phyloP scores from a whole-genome alignment of 1,140 invertebrate genomes.

The Agrypnia vestita region DNA sequence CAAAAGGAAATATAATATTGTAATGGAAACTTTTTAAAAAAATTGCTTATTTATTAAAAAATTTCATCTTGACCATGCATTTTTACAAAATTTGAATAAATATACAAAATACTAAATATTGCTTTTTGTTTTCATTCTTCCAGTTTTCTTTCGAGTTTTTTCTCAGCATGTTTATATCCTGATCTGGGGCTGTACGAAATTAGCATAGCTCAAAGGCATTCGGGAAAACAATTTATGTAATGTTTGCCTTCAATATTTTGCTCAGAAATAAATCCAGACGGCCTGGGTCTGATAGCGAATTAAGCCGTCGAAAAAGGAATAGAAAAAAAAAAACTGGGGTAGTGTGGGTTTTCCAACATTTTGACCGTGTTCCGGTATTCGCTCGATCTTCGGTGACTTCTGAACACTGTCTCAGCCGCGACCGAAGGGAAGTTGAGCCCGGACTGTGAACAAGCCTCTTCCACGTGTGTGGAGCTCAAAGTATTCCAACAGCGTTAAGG shows the following conservation, averaged over 20 bases:
- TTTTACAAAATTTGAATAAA: too few relatives aligned
- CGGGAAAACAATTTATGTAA: conserved; percentile 29
- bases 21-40: too few relatives aligned
- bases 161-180: not conserved
- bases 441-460: not conserved
- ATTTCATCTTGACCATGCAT: too few relatives aligned
- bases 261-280: not conserved
- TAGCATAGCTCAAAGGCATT: conserved; percentile 10
- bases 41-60: too few relatives aligned
- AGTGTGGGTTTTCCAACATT: not conserved
- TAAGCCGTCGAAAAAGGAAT: not conserved
- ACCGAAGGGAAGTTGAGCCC: not conserved
- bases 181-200: conserved; percentile 34
- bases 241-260: conserved; percentile 30
- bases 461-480: conserved; percentile 26
- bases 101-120: conserved; percentile 12
- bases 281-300: not conserved
- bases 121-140: conserved; percentile 23
- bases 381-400: not conserved
- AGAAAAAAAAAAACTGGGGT: not conserved
- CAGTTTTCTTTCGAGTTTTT: conserved; percentile 17
- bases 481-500: conserved; percentile 18
- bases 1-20: too few relatives aligned
- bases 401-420: not conserved
- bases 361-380: not conserved